Evolutionary conservation across 2,113 vertebrate genomes (phyloP).

Genomic region (Percopsis transmontana): DNA sequence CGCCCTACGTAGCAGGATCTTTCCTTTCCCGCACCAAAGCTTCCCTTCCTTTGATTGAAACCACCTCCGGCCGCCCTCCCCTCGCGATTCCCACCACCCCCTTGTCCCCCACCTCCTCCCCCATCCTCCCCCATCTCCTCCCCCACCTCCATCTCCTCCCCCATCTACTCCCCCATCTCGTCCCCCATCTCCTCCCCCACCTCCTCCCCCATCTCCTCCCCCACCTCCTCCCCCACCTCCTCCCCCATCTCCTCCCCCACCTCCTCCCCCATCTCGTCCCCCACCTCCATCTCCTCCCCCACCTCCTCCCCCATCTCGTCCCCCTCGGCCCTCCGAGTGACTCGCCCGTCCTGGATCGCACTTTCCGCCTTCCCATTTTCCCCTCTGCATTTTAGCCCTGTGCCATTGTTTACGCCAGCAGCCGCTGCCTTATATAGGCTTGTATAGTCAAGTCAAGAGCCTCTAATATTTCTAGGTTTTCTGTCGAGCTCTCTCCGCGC

Average conservation of each 20-base stretch:
- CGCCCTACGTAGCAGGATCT: not conserved
- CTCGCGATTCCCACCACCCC: not conserved
- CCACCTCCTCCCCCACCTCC: not conserved
- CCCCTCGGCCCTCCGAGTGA: not conserved
- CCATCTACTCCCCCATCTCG: not conserved
- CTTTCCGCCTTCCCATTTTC: not conserved
- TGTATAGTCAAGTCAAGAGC: constrained; percentile 49
- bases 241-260: not conserved
- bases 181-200: not conserved
- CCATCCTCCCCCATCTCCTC: not conserved
- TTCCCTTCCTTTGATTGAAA: not conserved
- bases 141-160: not conserved
- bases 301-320: not conserved
- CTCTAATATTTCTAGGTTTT: constrained; percentile 41
- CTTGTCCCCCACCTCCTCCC: not conserved
- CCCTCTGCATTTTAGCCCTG: constrained; percentile 26
- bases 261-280: not conserved
- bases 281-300: not conserved
- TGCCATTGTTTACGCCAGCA: constrained; percentile 67
- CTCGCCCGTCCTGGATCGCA: no score
- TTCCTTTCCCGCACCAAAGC: not conserved
- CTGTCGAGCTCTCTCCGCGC: not conserved
- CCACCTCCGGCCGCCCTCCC: not conserved
- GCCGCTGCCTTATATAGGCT: constrained; percentile 64
- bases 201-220: not conserved